Base-by-base conservation (phyloP, 2,888 invertebrate species). In the Bombylius major region DNA sequence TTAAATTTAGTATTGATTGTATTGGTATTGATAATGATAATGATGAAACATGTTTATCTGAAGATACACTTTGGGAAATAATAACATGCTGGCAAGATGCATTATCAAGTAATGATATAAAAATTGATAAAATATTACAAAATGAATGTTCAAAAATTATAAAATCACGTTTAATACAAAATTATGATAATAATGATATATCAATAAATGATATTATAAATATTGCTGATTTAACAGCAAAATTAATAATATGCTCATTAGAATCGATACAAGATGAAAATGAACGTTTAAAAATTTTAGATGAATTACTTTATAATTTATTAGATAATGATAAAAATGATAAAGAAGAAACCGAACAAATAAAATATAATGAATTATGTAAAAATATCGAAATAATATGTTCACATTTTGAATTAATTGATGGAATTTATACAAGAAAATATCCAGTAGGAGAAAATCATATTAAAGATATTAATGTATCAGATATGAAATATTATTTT, bases 31-130 rank as follows among this genome's bases (percentile, higher is more conserved):
- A 66, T n/a, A 67, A 65, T 53, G 68, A 71, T 51, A 64, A 65
- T 57, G 23, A 23, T 23, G 23, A 23, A 23, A 23, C 23, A 23
- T 23, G 23, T 23, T 60, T 73, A 14, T 69, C 70, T 0, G 69
- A 70, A 56, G 80, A 79, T 60, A 79, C 80, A 12, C 69, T 80
- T 62, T 75, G 76, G 75, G 82, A 81, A 69, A 71, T 77, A 46
- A 77, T 76, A 31, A 76, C 78, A 14, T 76, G 80, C 47, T 81
- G 82, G 81, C 79, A 78, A 65, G 80, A 80, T 68, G 76, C 76
- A 8, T 61, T 80, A 5, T 71, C 72, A 3, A 70, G 70, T 60
- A 64, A 67, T 52, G 70, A 72, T 53, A 67, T 74, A 31, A 58
- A 61, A 42, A 64, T 70, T 32, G 64, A 69, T 53, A 61, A 65